Evolutionary conservation across 2,113 vertebrate genomes (phyloP), one percentile per base, ranked within the genome.

Genomic region (Dromas ardeola): DNA sequence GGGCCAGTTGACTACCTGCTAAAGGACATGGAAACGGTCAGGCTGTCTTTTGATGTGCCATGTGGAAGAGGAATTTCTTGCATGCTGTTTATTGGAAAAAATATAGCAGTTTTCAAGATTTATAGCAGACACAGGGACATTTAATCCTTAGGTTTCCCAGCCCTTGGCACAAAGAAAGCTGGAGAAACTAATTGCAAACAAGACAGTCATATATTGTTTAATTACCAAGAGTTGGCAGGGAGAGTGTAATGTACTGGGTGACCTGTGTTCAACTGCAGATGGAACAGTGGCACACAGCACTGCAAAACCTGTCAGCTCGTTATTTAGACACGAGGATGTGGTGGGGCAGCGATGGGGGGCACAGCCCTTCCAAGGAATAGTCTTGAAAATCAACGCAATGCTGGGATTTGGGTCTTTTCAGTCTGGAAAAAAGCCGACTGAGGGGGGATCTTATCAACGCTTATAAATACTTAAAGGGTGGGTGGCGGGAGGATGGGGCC

Each of bases 321-420:
- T 13, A 2, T 20, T 26, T 4, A 43, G 27, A 10, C 17, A 6
- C 0, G 1, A 21, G 52, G 21, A 30, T 25, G 22, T 18, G 62
- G 18, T 61, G 50, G 29, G 50, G 59, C 34, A 29, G 22, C 5
- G 9, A 15, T 8, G 27, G 32, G 74, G 38, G 65, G 47, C 34
- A 10, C 40, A 2, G 22, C 3, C 3, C 12, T 12, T 34, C 47
- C 36, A 9, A 9, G 65, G 32, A 38, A 25, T 3, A 45, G 11
- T 53, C 27, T 8, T 30, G 36, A n/a, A 52, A 30, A n/a, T 29
- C 55, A 16, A 1, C 6, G 10, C 84, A 26, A 12, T 0, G 3
- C 18, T 42, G 47, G 20, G 47, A 47, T 21, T 47, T 47, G 19
- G 47, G 21, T 21, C 47, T 47, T 47, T 47, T 47, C 47, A 47